These are phyloP conservation scores for Sebastes baramenuke DNA, from an alignment of 2,797 vertebrate genomes.

Conservation along the genomic window DNA sequence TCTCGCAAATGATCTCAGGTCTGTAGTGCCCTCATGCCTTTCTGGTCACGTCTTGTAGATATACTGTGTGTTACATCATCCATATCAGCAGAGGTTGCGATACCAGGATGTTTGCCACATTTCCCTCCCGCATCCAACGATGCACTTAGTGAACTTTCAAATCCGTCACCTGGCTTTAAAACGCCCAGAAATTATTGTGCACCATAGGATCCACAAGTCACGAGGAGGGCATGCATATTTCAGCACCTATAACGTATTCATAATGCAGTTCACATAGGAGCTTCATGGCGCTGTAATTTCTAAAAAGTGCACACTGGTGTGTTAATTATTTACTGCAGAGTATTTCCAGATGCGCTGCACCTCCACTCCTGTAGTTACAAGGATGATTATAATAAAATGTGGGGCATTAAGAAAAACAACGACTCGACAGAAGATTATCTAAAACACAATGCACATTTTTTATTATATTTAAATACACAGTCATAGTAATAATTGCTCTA, in stretches of 20 bases:
- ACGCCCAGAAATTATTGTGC: background rate
- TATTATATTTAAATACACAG: slow-evolving; percentile 85
- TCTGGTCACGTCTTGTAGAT: slow-evolving; percentile 17
- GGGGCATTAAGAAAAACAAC: slow-evolving; percentile 7
- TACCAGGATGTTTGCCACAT: slow-evolving; percentile 44
- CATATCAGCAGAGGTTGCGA: slow-evolving; percentile 25
- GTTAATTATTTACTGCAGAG: slow-evolving; percentile 48
- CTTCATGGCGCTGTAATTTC: slow-evolving; percentile 24
- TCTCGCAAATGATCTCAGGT: background rate
- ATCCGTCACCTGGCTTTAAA: slow-evolving; percentile 37
- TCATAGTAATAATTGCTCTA: slow-evolving; percentile 76
- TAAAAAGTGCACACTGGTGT: slow-evolving; percentile 34
- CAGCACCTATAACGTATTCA: slow-evolving; percentile 64
- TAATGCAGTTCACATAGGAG: slow-evolving; percentile 51
- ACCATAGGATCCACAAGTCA: slow-evolving; percentile 1
- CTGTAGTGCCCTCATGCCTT: background rate
- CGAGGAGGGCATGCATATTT: slow-evolving; percentile 49
- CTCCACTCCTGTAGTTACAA: slow-evolving; percentile 2
- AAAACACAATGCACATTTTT: slow-evolving; percentile 79
- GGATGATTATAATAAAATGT: background rate
- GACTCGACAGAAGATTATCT: slow-evolving; percentile 51
- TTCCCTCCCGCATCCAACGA: slow-evolving; percentile 13
- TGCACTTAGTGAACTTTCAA: slow-evolving; percentile 25
- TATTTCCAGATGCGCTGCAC: background rate
- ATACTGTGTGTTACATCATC: slow-evolving; percentile 17